Conservation (phyloP, 2,797 vertebrate genomes). For the Buceros bicornis region DNA sequence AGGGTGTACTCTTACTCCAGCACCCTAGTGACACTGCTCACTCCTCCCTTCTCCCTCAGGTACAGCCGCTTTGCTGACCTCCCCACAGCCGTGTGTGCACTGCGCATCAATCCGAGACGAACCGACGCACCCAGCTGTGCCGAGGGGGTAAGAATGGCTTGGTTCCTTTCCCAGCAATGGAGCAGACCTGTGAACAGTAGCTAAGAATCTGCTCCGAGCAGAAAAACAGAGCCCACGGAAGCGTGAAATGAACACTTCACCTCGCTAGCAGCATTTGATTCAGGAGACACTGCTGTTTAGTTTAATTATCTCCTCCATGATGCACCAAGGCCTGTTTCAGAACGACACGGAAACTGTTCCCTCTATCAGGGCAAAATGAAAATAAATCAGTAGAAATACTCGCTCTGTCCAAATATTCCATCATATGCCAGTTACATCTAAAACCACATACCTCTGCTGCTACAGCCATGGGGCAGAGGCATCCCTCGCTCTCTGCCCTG, state of each 20-base stretch:
- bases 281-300: not conserved
- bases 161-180: constrained; percentile 53
- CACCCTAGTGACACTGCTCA: not conserved
- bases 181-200: not conserved
- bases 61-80: not conserved
- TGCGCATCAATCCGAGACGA: not conserved
- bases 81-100: not conserved
- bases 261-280: constrained; percentile 4
- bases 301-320: not conserved
- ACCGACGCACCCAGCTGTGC: not conserved
- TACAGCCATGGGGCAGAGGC: not conserved
- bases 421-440: not conserved
- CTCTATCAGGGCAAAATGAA: not conserved
- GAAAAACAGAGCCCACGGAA: not conserved
- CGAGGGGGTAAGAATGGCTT: constrained; percentile 40
- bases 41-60: not conserved
- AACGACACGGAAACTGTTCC: not conserved
- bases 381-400: not conserved
- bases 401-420: not conserved
- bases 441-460: not conserved
- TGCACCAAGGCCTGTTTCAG: not conserved
- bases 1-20: not conserved
- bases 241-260: not conserved
- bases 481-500: not conserved
- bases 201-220: not conserved